Evolutionary conservation across 2,797 vertebrate genomes (phyloP), one percentile per base, ranked within the genome.

Genomic region (Salarias fasciatus): DNA sequence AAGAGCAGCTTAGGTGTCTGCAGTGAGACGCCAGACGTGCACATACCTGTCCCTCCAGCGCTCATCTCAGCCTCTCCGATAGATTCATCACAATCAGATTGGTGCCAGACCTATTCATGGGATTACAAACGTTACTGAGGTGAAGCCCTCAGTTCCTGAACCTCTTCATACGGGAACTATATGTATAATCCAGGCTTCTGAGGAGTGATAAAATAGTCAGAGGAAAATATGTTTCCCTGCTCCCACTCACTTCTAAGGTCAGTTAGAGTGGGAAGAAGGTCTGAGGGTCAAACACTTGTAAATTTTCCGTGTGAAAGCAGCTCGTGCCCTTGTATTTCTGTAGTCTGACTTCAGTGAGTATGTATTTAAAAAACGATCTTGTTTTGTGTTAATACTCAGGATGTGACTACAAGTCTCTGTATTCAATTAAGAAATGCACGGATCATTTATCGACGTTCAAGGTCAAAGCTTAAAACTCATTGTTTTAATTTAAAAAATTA

Each of bases 1-100:
- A 83, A 71, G 57, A 68, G 36, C 42, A 63, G 76, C 64, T 70
- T 54, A 75, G 66, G 69, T 86, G 79, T 83, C 67, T 68, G 65
- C 3, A 6, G 47, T 48, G n/a, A 55, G 64, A 83, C 70, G 43
- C 44, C 37, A 14, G 66, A 66, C 69, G 72, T 58, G 83, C 45
- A 74, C 30, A 51, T 48, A 33, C 75, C 10, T 35, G 53, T 65
- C 38, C 58, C 43, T 29, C 37, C 53, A 24, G 28, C 50, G 40
- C 48, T 76, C 57, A 53, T 41, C 47, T 11, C 28, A 68, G 48
- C 30, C 53, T 30, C 53, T 52, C 38, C 59, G 69, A 75, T 65
- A 72, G 31, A 67, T 72, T 64, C 64, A 77, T 79, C 73, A 67
- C n/a, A 71, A 41, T 66, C 61, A 72, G 59, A 69, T 69, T 53